Conservation (phyloP, 2,888 invertebrate species). For the Malthinus seriepunctatus region DNA sequence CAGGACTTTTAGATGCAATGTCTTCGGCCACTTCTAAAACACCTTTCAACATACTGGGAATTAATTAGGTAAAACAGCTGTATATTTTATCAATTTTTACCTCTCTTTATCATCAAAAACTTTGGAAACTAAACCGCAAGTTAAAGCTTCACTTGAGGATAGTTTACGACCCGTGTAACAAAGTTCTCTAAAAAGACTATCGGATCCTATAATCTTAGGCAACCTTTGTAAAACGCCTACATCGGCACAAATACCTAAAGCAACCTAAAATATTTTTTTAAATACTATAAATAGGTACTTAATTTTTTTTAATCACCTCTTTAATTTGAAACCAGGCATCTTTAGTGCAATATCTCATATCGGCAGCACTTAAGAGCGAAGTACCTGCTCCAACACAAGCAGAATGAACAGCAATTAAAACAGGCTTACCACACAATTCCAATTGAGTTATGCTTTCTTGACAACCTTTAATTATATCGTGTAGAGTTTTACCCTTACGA, state of each 20-base stretch:
- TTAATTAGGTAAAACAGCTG: background rate
- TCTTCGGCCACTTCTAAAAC: slow-evolving; percentile 74
- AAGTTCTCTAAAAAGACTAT: slow-evolving; percentile 85
- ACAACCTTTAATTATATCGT: slow-evolving; percentile 65
- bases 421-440: slow-evolving; percentile 90
- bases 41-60: slow-evolving; percentile 67
- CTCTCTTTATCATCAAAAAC: slow-evolving; percentile 70
- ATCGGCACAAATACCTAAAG: slow-evolving; percentile 91
- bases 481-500: slow-evolving; percentile 71
- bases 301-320: slow-evolving; percentile 59
- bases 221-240: slow-evolving; percentile 92
- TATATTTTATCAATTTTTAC: slow-evolving; percentile 50
- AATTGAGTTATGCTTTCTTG: slow-evolving; percentile 81
- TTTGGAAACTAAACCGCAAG: slow-evolving; percentile 83
- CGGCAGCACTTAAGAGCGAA: slow-evolving; percentile 85
- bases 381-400: slow-evolving; percentile 87
- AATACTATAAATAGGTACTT: background rate
- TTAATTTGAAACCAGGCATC: slow-evolving; percentile 94
- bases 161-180: slow-evolving; percentile 86
- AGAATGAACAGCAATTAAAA: slow-evolving; percentile 84
- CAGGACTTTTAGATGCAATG: slow-evolving; percentile 89
- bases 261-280: slow-evolving; percentile 52
- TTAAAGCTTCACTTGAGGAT: slow-evolving; percentile 76
- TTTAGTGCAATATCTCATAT: slow-evolving; percentile 84
- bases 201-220: slow-evolving; percentile 87